These are phyloP conservation scores for Trichomalopsis sarcophagae DNA, from an alignment of 1,140 invertebrate species.

Conservation along the genomic window DNA sequence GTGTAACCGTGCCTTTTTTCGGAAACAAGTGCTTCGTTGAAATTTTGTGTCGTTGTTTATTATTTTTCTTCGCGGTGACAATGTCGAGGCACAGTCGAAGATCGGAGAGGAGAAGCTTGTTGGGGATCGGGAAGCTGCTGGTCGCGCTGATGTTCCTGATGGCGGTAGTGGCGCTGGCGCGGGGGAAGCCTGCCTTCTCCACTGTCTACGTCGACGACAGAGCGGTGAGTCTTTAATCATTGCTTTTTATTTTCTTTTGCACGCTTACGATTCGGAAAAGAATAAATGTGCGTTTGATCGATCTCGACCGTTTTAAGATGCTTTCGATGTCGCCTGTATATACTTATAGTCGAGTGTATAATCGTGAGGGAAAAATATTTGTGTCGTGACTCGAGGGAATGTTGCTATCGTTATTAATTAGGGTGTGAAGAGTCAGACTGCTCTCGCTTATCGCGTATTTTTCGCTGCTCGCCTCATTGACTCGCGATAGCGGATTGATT, in stretches of 20 bases:
- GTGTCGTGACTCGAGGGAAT: too few relatives aligned
- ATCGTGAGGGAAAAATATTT: too few relatives aligned
- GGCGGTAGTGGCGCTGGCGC: conserved; percentile 49
- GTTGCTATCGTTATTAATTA: not conserved
- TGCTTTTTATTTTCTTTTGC: conserved; percentile 32
- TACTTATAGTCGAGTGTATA: too few relatives aligned
- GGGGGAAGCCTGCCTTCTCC: conserved; percentile 54
- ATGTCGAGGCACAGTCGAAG: not conserved
- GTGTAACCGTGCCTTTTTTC: not conserved
- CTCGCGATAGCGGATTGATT: too few relatives aligned
- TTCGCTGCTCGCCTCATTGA: too few relatives aligned
- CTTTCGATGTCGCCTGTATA: not conserved
- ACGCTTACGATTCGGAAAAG: not conserved
- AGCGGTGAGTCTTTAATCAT: conserved; percentile 61
- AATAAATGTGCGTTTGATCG: not conserved
- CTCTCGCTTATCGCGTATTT: not conserved
- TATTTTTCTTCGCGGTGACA: conserved; percentile 6
- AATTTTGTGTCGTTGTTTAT: not conserved
- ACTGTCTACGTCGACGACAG: conserved; percentile 64
- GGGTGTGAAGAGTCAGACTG: too few relatives aligned
- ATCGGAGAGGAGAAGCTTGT: not conserved
- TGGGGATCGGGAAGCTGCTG: conserved; percentile 4
- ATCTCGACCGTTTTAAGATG: not conserved
- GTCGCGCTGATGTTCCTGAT: conserved; percentile 12
- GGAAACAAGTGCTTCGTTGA: not conserved